Conservation (phyloP, 2,888 invertebrate genomes). For the Drosophila flavopinicola region DNA sequence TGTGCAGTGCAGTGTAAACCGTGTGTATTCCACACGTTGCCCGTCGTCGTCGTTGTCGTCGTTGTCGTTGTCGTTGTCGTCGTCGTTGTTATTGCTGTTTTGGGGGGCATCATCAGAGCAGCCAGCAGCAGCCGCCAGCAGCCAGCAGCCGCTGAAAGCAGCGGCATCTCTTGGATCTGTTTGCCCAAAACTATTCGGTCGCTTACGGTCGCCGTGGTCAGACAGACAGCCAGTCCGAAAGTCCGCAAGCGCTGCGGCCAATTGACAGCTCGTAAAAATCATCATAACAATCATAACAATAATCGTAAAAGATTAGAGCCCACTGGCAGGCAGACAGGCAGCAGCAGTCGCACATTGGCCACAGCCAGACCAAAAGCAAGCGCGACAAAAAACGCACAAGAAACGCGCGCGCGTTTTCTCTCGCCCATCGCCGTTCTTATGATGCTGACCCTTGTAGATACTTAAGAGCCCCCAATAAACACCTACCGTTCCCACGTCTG, state of each 20-base stretch:
- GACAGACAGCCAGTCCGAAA: conserved; percentile 36
- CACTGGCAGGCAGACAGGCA: conserved; percentile 8
- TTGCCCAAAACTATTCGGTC: conserved; percentile 63
- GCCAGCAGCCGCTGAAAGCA: conserved; percentile 36
- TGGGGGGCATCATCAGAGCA: conserved; percentile 35
- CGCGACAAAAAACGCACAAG: conserved; percentile 31
- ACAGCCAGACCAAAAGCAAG: conserved; percentile 47
- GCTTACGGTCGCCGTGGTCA: conserved; percentile 73
- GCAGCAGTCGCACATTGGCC: conserved; percentile 66
- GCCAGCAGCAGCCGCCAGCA: conserved; percentile 31
- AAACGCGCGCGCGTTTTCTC: conserved; percentile 51
- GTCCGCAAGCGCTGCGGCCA: conserved; percentile 44
- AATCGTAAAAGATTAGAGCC: conserved; percentile 82
- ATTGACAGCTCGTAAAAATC: conserved; percentile 82
- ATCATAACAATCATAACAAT: conserved; percentile 84
- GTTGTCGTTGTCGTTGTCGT: conserved; percentile 8
- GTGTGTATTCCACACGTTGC: conserved; percentile 63
- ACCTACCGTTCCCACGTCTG: conserved; percentile 49
- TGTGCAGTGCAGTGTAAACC: conserved; percentile 44
- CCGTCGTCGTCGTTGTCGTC: conserved; percentile 33
- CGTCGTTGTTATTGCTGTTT: conserved; percentile 19
- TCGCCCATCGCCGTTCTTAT: conserved; percentile 33
- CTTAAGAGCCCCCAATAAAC: conserved; percentile 52
- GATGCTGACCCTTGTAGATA: conserved; percentile 53
- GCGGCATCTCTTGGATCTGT: conserved; percentile 50